Evolutionary conservation across 2,113 vertebrate species (phyloP), one percentile per base, ranked within the genome.

Genomic region (Jaculus jaculus): DNA sequence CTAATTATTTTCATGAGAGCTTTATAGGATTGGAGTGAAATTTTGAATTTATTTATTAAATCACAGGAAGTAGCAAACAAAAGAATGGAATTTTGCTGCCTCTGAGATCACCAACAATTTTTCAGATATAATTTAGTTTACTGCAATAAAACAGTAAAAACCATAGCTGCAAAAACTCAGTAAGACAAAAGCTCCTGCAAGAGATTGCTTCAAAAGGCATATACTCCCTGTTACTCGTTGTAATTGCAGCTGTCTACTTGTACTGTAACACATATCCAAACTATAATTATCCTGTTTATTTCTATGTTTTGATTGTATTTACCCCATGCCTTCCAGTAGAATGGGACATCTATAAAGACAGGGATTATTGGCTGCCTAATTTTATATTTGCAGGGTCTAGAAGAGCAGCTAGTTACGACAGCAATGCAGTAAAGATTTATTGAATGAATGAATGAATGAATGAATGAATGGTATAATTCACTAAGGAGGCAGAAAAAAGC

Each of bases 11-110:
- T 88, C 51, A 71, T 21, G 51, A 86, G n/a, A 4, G 65, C 24
- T 77, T 89, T 77, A 26, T 60, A 77, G 30, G 15, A 84, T 11
- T 74, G 7, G 20, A 75, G 23, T 39, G 39, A 93, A 81, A 65
- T 63, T 96, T 66, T 89, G 2, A 65, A 79, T 89, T 82, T 88
- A 54, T 73, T 89, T 88, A 81, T 91, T 65, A 66, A 78, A 3
- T 75, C 66, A 18, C 10, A 47, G 8, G 13, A 80, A 80, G 23
- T 79, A 91, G 32, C 78, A 82, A 75, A 68, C 23, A 58, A 82
- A 85, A 30, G 42, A 81, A 24, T 72, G 10, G 34, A 90, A 78
- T 74, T 87, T 30, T 87, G 21, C 39, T 87, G 63, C 73, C 32
- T 82, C 37, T 61, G 7, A 78, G n/a, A 30, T 75, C 2, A 75